Percentiles rank a stretch among this genome's conserved stretches.
phyloP scores from a whole-genome alignment of 2,888 invertebrate genomes.

The Macrophya alboannulata region DNA sequence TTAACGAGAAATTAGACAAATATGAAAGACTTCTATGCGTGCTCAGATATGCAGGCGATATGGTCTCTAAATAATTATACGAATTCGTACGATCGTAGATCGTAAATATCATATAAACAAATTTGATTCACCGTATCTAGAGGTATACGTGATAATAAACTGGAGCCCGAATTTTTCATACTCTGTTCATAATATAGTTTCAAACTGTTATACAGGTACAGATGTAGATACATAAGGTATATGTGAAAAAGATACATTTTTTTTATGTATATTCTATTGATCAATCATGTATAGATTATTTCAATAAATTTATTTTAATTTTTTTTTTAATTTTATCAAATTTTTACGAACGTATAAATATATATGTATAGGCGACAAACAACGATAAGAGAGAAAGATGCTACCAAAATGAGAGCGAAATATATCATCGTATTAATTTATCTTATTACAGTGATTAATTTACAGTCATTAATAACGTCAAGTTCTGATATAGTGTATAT shows the following conservation, averaged over 20 bases:
- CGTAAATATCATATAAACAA: slow-evolving; percentile 45
- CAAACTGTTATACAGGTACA: neutral
- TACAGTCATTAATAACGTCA: neutral
- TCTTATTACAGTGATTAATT: neutral
- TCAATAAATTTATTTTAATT: too few relatives aligned
- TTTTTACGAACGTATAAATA: too few relatives aligned
- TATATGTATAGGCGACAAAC: neutral
- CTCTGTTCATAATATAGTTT: neutral
- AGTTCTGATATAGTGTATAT: neutral
- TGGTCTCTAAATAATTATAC: slow-evolving; percentile 1
- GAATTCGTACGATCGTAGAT: too few relatives aligned
- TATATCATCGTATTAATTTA: neutral
- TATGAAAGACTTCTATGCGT: neutral
- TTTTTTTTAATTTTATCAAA: neutral
- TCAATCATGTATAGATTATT: neutral
- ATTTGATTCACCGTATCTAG: slow-evolving; percentile 31
- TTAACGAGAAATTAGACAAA: slow-evolving; percentile 39
- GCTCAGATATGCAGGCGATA: neutral
- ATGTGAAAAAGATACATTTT: neutral
- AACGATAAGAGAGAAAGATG: neutral
- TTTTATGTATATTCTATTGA: neutral
- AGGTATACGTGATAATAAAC: neutral
- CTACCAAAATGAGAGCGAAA: neutral
- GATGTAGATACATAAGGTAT: neutral
- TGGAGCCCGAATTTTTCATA: neutral